Evolutionary conservation across 2,888 invertebrate genomes (phyloP).

Genomic region (Spialia ferax): DNA sequence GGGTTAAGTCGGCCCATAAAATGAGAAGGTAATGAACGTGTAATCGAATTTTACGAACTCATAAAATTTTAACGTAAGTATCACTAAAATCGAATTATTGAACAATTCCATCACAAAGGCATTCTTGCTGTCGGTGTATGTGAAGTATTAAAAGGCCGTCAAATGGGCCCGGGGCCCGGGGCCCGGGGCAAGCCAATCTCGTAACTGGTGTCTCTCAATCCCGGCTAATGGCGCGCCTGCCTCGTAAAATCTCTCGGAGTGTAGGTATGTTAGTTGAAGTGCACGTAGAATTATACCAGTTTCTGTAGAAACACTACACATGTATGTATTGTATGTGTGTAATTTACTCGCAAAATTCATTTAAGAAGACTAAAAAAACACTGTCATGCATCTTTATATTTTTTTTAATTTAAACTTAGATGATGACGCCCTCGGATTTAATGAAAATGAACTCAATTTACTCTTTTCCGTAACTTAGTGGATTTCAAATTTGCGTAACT

Average conservation of each 20-base stretch:
- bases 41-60: neutral
- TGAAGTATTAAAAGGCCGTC: slow-evolving; percentile 18
- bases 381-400: too few species aligned
- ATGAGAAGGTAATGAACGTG: neutral
- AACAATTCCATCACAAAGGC: neutral
- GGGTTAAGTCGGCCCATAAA: too few species aligned
- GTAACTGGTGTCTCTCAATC: slow-evolving; percentile 33
- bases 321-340: too few species aligned
- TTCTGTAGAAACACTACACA: too few species aligned
- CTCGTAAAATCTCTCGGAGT: slow-evolving; percentile 24
- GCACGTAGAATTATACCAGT: neutral
- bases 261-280: neutral
- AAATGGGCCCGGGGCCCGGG: slow-evolving; percentile 8
- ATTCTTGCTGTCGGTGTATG: neutral
- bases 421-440: too few species aligned
- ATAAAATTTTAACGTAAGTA: neutral
- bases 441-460: too few species aligned
- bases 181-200: slow-evolving; percentile 12
- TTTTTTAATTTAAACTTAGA: too few species aligned
- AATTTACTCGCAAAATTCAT: too few species aligned
- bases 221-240: slow-evolving; percentile 13
- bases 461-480: too few species aligned
- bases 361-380: too few species aligned
- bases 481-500: too few species aligned
- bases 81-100: neutral